These are phyloP conservation scores for Ericerus pela DNA, from an alignment of 1,140 invertebrate species.

Conservation along the genomic window DNA sequence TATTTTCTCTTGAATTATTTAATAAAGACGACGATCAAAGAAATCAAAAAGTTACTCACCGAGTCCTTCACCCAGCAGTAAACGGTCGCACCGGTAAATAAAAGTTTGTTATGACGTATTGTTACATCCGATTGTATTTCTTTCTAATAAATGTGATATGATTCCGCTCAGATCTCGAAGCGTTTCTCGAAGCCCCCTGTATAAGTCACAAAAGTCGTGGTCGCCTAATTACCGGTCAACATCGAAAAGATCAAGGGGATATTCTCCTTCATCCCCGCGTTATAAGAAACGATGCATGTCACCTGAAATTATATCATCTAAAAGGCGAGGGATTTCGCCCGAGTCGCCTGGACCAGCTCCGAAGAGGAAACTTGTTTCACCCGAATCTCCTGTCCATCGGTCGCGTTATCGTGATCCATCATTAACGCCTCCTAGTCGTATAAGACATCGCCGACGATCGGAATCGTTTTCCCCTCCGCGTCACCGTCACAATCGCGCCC, in stretches of 20 bases:
- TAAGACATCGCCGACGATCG: neutral
- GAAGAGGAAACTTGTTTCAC: neutral
- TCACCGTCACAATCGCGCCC: neutral
- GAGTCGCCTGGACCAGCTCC: conserved; percentile 6
- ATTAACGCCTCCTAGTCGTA: neutral
- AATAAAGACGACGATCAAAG: conserved; percentile 22
- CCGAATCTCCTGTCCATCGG: conserved; percentile 22
- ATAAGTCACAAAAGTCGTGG: conserved; percentile 29
- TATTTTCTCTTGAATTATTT: no score
- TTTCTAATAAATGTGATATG: neutral
- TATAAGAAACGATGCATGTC: conserved; percentile 14
- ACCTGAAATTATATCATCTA: neutral
- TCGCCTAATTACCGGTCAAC: neutral
- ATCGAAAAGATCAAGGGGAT: neutral
- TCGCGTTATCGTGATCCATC: neutral
- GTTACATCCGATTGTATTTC: neutral
- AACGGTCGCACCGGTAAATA: conserved; percentile 23
- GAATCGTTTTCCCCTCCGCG: conserved; percentile 3
- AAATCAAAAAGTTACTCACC: conserved; percentile 23
- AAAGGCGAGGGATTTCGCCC: conserved; percentile 3
- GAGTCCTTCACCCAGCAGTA: conserved; percentile 20
- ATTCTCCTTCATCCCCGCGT: conserved; percentile 17
- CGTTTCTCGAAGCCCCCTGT: conserved; percentile 28
- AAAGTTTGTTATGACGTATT: neutral
- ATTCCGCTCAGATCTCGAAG: conserved; percentile 31